phyloP scores from a whole-genome alignment of 1,140 invertebrate species.

The Euwallacea fornicatus region DNA sequence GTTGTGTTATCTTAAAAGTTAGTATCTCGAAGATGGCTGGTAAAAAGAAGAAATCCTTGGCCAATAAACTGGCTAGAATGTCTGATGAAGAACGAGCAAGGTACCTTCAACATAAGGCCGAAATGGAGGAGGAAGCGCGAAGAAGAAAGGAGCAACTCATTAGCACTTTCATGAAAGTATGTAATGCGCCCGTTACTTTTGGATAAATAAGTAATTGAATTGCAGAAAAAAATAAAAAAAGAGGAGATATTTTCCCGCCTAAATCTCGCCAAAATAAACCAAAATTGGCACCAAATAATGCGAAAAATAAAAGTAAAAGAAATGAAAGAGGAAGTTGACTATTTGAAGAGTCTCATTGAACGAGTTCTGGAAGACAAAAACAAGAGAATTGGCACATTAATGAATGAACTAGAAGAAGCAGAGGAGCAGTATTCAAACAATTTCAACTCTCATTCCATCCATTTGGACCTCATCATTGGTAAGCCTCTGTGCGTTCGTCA shows the following conservation, averaged over 20 bases:
- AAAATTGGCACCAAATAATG: slow-evolving; percentile 76
- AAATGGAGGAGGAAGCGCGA: slow-evolving; percentile 74
- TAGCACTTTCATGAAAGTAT: slow-evolving; percentile 75
- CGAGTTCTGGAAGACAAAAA: slow-evolving; percentile 66
- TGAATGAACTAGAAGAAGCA: slow-evolving; percentile 65
- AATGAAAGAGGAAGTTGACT: slow-evolving; percentile 66
- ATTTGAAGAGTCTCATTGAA: slow-evolving; percentile 63
- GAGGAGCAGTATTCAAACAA: slow-evolving; percentile 69
- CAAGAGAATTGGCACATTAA: slow-evolving; percentile 62
- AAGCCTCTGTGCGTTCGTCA: slow-evolving; percentile 33
- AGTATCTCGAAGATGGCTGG: slow-evolving; percentile 47
- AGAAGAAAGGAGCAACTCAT: slow-evolving; percentile 76
- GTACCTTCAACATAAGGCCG: slow-evolving; percentile 77
- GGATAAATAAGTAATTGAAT: neutral
- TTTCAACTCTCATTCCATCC: slow-evolving; percentile 69
- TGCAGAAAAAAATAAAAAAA: slow-evolving; percentile 74
- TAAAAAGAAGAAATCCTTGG: slow-evolving; percentile 70
- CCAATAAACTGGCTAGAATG: slow-evolving; percentile 77
- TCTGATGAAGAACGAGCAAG: slow-evolving; percentile 75
- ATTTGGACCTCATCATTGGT: slow-evolving; percentile 69
- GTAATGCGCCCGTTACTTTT: neutral
- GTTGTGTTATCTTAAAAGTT: no score
- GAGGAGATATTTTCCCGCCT: slow-evolving; percentile 76
- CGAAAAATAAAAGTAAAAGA: slow-evolving; percentile 74
- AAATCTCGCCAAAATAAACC: slow-evolving; percentile 81